These are phyloP conservation scores for Dromococcyx pavoninus DNA, from an alignment of 2,797 vertebrate species.

Conservation along the genomic window DNA sequence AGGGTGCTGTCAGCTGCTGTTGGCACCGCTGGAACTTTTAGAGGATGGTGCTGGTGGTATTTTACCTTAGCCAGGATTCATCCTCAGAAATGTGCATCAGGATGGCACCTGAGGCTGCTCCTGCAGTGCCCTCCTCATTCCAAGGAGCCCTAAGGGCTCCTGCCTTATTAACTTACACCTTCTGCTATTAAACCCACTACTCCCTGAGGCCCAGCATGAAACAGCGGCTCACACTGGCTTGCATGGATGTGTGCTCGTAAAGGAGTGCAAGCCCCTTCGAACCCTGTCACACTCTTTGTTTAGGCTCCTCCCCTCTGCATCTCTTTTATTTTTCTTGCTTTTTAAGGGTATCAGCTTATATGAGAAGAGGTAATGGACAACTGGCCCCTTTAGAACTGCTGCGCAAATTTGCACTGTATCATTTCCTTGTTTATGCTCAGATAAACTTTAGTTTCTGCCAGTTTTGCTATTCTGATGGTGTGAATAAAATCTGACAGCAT, in stretches of 20 bases:
- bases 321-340: neutral
- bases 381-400: neutral
- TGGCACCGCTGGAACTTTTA: neutral
- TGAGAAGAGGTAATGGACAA: neutral
- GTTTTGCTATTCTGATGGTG: neutral
- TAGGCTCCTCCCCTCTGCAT: neutral
- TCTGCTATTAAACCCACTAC: neutral
- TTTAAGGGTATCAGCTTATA: neutral
- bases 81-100: conserved; percentile 72
- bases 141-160: conserved; percentile 40
- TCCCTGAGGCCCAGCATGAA: neutral
- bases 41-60: neutral
- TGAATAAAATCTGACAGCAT: neutral
- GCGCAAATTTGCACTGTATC: neutral
- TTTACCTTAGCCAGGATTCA: conserved; percentile 63
- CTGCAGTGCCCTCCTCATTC: conserved; percentile 56
- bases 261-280: neutral
- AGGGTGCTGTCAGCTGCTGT: neutral
- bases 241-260: neutral
- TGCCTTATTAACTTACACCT: conserved; percentile 44
- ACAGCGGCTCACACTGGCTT: conserved; percentile 14
- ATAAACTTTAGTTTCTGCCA: conserved; percentile 8
- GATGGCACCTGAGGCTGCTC: conserved; percentile 69
- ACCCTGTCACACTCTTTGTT: neutral
- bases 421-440: neutral